Evolutionary conservation across 2,113 vertebrate genomes (phyloP), one percentile per base, ranked within the genome.

Genomic region (Eublepharis macularius): DNA sequence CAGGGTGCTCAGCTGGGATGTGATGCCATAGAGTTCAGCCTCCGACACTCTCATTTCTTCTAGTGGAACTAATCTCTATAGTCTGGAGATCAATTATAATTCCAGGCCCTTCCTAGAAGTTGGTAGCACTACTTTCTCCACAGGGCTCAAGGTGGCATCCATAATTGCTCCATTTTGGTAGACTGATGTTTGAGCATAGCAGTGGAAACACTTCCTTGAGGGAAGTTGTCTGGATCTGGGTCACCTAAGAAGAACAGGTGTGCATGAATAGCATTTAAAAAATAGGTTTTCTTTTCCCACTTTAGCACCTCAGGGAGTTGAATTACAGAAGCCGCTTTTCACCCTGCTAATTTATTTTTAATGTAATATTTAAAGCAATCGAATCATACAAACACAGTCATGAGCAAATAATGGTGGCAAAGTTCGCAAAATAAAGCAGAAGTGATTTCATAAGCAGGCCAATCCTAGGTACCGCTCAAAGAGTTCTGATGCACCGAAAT

Each of bases 351-450:
- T 75, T 72, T 34, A 7, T 70, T 74, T 83, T 43, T 86, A 41
- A 32, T 0, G 14, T 49, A 9, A 10, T 7, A 21, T 78, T 78
- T 17, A 4, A 41, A 84, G 45, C 65, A 77, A 76, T 69, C 0
- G 0, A 4, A 51, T 6, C 82, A 10, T 5, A 24, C 51, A 16
- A 10, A 45, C 16, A 32, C 54, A 14, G 49, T 47, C 47, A 8
- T 54, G 36, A 54, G 19, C 66, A 19, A 36, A 19, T 6, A 63
- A 65, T 39, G 6, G 1, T 41, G 4, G 1, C 0, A 3, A 0
- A 0, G 9, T 26, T 0, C 12, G 0, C 8, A 3, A 11, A 2
- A 68, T 26, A 0, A 60, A 70, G 3, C 24, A 2, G 4, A 12
- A 0, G 19, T 60, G 34, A 0, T 45, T 51, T 1, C 0, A 1